Evolutionary conservation across 2,797 vertebrate species (phyloP).

Genomic region (Benthosema pterotum): DNA sequence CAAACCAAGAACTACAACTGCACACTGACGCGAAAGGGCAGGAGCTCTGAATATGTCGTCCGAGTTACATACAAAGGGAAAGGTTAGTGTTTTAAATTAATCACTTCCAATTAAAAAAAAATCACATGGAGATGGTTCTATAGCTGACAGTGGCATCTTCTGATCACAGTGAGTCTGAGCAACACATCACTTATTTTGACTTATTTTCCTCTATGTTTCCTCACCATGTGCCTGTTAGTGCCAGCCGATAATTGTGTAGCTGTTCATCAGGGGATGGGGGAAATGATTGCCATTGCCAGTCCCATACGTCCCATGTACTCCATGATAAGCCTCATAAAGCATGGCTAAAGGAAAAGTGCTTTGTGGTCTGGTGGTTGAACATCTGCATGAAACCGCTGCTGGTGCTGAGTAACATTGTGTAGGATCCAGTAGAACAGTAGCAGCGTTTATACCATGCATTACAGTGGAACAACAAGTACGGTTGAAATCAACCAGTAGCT

Average conservation of each 20-base stretch:
- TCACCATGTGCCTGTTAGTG: too few species aligned
- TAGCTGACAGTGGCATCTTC: not conserved
- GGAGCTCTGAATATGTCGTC: too few species aligned
- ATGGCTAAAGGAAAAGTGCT: not conserved
- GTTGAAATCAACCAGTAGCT: too few species aligned
- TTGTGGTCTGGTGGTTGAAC: constrained; percentile 44
- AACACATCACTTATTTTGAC: too few species aligned
- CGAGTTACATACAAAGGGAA: constrained; percentile 28
- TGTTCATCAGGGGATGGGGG: too few species aligned
- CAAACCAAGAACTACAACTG: constrained; percentile 29
- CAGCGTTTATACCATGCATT: not conserved
- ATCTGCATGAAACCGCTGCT: constrained; percentile 68
- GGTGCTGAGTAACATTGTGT: constrained; percentile 36
- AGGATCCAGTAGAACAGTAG: constrained; percentile 2
- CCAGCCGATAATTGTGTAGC: too few species aligned
- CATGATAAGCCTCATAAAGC: not conserved
- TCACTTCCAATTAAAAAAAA: not conserved
- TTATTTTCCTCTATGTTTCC: too few species aligned
- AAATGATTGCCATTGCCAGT: too few species aligned
- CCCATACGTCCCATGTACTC: not conserved
- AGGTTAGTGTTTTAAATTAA: constrained; percentile 25
- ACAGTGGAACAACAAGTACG: too few species aligned
- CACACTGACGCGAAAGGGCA: not conserved
- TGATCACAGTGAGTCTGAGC: not conserved
- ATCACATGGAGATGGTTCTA: not conserved